Percentiles rank a stretch among this genome's conserved stretches.
phyloP scores from a whole-genome alignment of 2,797 vertebrate genomes.

The Sphenopsis melanotis region DNA sequence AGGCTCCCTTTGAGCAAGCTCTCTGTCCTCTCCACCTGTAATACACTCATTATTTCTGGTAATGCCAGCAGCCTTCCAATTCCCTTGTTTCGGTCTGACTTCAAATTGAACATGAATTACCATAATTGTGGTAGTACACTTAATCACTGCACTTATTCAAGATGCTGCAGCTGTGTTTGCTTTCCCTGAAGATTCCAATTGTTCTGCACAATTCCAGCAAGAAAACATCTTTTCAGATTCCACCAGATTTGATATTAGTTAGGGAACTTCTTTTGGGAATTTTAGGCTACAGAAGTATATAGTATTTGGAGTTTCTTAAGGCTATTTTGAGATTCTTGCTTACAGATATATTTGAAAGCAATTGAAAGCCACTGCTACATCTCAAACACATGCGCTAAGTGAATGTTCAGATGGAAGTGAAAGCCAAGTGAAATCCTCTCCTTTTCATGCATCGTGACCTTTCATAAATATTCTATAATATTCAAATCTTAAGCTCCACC shows the following conservation, averaged over 20 bases:
- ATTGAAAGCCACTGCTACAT: background rate
- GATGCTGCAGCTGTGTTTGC: slow-evolving; percentile 49
- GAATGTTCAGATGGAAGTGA: background rate
- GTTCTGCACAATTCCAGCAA: slow-evolving; percentile 16
- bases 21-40: background rate
- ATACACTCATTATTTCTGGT: background rate
- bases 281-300: background rate
- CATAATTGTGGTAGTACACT: background rate
- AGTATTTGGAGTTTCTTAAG: slow-evolving; percentile 13
- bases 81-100: background rate
- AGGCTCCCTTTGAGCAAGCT: background rate
- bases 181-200: slow-evolving; percentile 23
- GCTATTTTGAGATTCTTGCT: slow-evolving; percentile 1
- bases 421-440: background rate
- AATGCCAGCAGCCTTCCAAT: background rate
- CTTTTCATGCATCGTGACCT: background rate
- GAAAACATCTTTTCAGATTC: slow-evolving; percentile 35
- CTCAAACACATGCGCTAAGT: background rate
- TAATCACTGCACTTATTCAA: slow-evolving; percentile 3
- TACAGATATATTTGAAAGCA: slow-evolving; percentile 15
- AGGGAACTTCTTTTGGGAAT: slow-evolving; percentile 6
- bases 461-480: background rate
- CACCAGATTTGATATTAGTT: slow-evolving; percentile 32
- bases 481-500: background rate
- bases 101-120: background rate